Evolutionary conservation across 2,797 vertebrate species (phyloP), one percentile per base, ranked within the genome.

Genomic region (Cryptoblepharus egeriae): DNA sequence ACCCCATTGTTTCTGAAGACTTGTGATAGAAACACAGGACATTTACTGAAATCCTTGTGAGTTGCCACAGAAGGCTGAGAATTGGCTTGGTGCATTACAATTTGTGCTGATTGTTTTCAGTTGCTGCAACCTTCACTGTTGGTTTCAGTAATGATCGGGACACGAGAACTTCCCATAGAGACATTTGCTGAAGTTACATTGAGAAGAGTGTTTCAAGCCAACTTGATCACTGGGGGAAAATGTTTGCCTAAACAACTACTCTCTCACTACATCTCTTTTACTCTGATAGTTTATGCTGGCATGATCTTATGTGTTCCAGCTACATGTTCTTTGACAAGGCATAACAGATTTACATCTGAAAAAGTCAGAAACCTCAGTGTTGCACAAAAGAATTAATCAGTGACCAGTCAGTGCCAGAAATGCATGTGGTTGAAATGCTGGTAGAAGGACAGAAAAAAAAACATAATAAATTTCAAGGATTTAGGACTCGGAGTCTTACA

Each of bases 311-410:
- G 85, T 92, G 93, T 93, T 93, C 80, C 84, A 92, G 87, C 81
- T 90, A 85, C 88, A 86, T 90, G 92, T 92, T 89, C 78, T 88
- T 78, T 86, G 91, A 88, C 87, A 93, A 76, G 87, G 76, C 61
- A 0, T 84, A 90, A 90, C 90, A 87, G 80, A 90, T 94, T 92
- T 93, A 89, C 90, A 92, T 92, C 86, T 91, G 89, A 92, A 93
- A 94, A 91, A 90, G 92, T 92, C 90, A 89, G 77, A 92, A 90
- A 91, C 87, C 73, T 67, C 78, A 70, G 58, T 85, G 67, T 72
- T 83, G 81, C 67, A 88, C 64, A 93, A 42, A 71, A 86, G 89
- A 90, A 94, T 92, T 93, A 93, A 91, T 92, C 89, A 87, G 65
- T 88, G 89, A 91, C 90, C 88, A 90, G 91, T 92, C 84, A 79